Percentiles rank a stretch among this genome's conserved stretches.
phyloP scores from a whole-genome alignment of 2,797 vertebrate genomes.

The Centropyge bicolor region DNA sequence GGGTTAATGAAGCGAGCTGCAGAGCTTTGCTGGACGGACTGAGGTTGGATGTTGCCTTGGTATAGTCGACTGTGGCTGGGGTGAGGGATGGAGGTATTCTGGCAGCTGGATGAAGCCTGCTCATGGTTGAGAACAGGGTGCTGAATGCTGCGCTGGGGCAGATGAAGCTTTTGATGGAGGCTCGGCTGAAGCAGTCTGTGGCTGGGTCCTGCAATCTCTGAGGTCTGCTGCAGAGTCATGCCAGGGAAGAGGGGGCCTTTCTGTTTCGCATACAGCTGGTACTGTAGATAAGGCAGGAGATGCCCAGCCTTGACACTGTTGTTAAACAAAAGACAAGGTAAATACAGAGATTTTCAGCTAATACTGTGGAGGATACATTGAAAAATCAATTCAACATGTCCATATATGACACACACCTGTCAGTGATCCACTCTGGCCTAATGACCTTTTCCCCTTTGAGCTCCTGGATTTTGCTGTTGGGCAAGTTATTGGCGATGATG shows the following conservation, averaged over 20 bases:
- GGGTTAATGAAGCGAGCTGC: conserved; percentile 31
- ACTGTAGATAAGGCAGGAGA: conserved; percentile 92
- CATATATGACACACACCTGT: conserved; percentile 87
- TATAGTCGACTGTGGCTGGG: conserved; percentile 30
- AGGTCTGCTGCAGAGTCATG: conserved; percentile 55
- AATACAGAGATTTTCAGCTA: neutral
- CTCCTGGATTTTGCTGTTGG: conserved; percentile 95
- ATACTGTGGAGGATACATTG: neutral
- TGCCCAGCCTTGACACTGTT: conserved; percentile 93
- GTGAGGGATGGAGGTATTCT: conserved; percentile 40
- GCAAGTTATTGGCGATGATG: conserved; percentile 96
- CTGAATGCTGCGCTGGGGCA: conserved; percentile 52
- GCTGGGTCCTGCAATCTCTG: conserved; percentile 87
- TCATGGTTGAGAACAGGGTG: conserved; percentile 42
- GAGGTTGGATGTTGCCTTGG: conserved; percentile 59
- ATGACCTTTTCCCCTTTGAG: conserved; percentile 95
- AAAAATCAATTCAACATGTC: neutral
- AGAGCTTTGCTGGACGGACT: conserved; percentile 48
- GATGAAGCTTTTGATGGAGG: conserved; percentile 56
- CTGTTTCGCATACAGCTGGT: conserved; percentile 96
- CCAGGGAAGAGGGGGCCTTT: conserved; percentile 90
- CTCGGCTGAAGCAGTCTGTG: conserved; percentile 55
- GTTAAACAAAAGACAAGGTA: conserved; percentile 43
- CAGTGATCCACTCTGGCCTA: conserved; percentile 95
- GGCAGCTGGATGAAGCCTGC: conserved; percentile 41